Conservation (phyloP, 1,140 invertebrate species). For the Zaprionus taronus region DNA sequence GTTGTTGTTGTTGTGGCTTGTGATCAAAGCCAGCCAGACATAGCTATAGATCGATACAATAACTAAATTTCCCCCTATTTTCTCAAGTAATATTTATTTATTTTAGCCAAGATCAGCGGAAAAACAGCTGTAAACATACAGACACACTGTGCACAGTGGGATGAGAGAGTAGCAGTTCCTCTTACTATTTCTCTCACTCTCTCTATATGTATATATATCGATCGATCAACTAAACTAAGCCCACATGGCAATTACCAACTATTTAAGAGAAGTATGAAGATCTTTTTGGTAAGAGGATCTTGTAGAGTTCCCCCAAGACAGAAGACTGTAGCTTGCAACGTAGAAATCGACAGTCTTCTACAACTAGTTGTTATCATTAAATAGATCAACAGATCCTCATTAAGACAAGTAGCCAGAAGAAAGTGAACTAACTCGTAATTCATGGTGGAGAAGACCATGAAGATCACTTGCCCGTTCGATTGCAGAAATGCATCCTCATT, state of each 20-base stretch:
- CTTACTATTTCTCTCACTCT: neutral
- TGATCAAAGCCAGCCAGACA: neutral
- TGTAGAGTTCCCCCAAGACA: no score
- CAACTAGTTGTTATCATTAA: neutral
- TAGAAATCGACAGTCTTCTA: neutral
- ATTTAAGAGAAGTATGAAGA: neutral
- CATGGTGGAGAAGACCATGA: neutral
- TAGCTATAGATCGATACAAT: neutral
- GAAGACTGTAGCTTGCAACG: no score
- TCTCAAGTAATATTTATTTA: neutral
- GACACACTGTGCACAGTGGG: neutral
- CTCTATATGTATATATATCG: neutral
- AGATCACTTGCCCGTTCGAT: neutral
- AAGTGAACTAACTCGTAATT: neutral
- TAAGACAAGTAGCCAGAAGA: neutral
- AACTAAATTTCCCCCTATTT: neutral
- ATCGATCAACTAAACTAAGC: neutral
- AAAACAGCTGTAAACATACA: slow-evolving; percentile 2
- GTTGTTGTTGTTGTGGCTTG: neutral
- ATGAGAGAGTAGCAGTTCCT: neutral
- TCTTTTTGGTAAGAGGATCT: neutral
- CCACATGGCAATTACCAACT: neutral
- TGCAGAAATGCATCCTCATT: neutral
- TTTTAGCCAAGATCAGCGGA: neutral
- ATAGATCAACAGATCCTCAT: slow-evolving; percentile 3